These are phyloP conservation scores for Sardina pilchardus DNA, from an alignment of 2,113 vertebrate genomes.

Conservation along the genomic window DNA sequence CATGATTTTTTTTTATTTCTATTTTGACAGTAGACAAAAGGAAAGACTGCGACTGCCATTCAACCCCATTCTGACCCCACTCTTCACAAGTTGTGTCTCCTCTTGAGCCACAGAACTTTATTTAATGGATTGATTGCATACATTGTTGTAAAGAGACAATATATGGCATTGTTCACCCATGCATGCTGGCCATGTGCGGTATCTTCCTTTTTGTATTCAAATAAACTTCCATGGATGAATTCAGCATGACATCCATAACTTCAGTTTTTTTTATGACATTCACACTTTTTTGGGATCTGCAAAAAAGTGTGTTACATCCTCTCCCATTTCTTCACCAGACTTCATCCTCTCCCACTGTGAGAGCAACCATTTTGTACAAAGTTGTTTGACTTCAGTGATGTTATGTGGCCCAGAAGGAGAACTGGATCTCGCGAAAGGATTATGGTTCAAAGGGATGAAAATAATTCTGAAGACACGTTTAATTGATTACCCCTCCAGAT, in stretches of 20 bases:
- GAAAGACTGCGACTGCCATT: slow-evolving; percentile 5
- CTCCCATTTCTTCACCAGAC: slow-evolving; percentile 34
- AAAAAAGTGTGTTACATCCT: slow-evolving; percentile 78
- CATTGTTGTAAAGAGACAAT: slow-evolving; percentile 20
- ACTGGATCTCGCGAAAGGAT: slow-evolving; percentile 13
- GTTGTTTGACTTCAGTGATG: slow-evolving; percentile 9
- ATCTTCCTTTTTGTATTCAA: slow-evolving; percentile 69
- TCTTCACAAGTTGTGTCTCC: not conserved
- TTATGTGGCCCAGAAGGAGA: not conserved
- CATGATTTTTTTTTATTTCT: slow-evolving; percentile 29
- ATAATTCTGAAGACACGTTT: not conserved
- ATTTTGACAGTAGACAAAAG: slow-evolving; percentile 6
- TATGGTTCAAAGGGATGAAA: slow-evolving; percentile 7
- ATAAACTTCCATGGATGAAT: slow-evolving; percentile 78
- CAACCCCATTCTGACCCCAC: slow-evolving; percentile 15
- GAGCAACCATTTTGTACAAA: slow-evolving; percentile 17
- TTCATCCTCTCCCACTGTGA: not conserved
- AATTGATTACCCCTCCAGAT: not conserved
- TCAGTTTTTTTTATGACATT: slow-evolving; percentile 75
- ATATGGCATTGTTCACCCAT: slow-evolving; percentile 82
- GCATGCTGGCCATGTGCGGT: slow-evolving; percentile 94
- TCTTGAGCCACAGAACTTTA: not conserved
- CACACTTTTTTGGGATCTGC: slow-evolving; percentile 79
- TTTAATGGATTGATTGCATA: slow-evolving; percentile 17
- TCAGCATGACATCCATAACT: slow-evolving; percentile 80